These are phyloP conservation scores for Minunthozetes semirufus DNA, from an alignment of 2,888 invertebrate species.

Conservation along the genomic window DNA sequence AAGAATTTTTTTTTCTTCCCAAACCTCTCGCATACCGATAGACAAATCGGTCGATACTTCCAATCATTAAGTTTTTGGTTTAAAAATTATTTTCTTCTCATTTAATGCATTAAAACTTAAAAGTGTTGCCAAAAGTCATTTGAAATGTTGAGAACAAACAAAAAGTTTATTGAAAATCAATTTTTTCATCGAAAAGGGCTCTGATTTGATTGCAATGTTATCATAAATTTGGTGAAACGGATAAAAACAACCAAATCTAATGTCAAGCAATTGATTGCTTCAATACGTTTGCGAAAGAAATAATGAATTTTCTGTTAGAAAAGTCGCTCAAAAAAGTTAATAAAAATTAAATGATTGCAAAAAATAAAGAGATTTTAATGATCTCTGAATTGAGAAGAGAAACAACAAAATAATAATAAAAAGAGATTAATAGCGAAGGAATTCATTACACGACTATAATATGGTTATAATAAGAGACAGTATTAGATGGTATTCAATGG, in stretches of 20 bases:
- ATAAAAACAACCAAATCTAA: background rate
- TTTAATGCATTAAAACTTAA: background rate
- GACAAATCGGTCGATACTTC: slow-evolving; percentile 7
- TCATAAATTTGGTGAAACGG: background rate
- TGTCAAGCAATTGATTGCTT: background rate
- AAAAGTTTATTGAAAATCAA: background rate
- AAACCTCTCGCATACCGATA: background rate
- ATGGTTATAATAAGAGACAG: background rate
- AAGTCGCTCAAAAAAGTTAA: background rate
- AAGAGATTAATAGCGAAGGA: background rate
- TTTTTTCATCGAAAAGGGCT: background rate
- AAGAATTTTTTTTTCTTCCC: background rate
- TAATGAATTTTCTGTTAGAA: background rate
- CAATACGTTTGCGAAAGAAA: background rate
- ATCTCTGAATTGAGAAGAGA: background rate
- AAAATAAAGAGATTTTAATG: slow-evolving; percentile 8
- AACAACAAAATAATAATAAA: background rate
- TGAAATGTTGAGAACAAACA: background rate
- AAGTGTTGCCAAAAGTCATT: slow-evolving; percentile 7
- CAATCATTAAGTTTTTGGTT: background rate
- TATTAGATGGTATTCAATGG: background rate
- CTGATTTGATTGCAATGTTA: background rate
- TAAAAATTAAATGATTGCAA: background rate
- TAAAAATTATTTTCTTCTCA: background rate
- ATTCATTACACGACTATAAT: slow-evolving; percentile 11